A percentile compares a stretch with the other conserved stretches of the same genome.
Evolutionary conservation across 1,140 invertebrate species (phyloP).

Genomic region (Acyrthosiphon pisum): DNA sequence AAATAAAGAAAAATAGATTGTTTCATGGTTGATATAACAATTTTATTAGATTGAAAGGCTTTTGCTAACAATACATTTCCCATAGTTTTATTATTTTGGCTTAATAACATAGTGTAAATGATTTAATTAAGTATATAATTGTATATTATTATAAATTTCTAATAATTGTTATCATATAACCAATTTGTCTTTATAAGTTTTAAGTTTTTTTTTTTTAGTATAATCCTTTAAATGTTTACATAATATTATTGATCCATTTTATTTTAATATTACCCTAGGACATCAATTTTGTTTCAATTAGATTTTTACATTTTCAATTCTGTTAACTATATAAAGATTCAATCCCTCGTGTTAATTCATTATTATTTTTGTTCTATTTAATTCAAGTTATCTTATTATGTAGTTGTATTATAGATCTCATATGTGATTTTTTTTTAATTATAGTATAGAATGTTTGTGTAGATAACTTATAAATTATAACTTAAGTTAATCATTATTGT

Average conservation of each 20-base stretch:
- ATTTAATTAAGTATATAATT: neutral
- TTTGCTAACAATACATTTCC: neutral
- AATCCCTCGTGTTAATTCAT: neutral
- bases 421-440: slow-evolving; percentile 19
- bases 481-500: neutral
- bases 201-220: neutral
- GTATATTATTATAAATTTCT: neutral
- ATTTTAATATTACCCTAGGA: neutral
- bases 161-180: neutral
- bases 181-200: neutral
- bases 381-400: neutral
- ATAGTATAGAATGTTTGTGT: neutral
- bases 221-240: neutral
- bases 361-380: slow-evolving; percentile 15
- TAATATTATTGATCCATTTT: neutral
- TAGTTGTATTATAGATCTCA: slow-evolving; percentile 18
- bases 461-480: neutral
- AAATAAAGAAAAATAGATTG: neutral
- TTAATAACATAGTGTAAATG: neutral
- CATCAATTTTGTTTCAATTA: neutral
- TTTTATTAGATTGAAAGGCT: neutral
- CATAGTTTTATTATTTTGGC: neutral
- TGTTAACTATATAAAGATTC: neutral
- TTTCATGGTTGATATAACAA: neutral
- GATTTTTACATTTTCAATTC: neutral